Percentiles rank a stretch among this genome's conserved stretches.
These are phyloP conservation scores for Spodoptera litura DNA, from an alignment of 1,140 invertebrate genomes.

Conservation along the genomic window DNA sequence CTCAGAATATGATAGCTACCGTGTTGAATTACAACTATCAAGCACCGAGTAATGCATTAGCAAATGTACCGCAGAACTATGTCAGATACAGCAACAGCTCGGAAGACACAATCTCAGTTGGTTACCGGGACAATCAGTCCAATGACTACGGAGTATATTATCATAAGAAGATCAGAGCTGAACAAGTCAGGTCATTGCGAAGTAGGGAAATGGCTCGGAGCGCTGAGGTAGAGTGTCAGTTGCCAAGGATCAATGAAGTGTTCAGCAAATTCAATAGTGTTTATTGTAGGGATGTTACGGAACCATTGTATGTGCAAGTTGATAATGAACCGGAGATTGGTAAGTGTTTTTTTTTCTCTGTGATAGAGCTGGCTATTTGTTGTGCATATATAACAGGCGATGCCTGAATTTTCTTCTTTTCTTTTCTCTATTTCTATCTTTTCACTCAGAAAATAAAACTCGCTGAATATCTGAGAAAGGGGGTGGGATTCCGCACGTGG, in stretches of 20 bases:
- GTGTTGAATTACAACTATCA: not conserved
- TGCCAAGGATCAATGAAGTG: constrained; percentile 67
- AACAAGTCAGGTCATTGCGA: constrained; percentile 54
- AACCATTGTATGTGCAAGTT: constrained; percentile 71
- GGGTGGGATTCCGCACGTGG: no score
- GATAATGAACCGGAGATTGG: constrained; percentile 61
- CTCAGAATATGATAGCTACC: not conserved
- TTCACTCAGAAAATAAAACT: no score
- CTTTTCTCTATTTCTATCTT: no score
- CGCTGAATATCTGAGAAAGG: no score
- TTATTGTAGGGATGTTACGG: constrained; percentile 51
- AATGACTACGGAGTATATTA: constrained; percentile 57
- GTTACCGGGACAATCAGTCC: constrained; percentile 9
- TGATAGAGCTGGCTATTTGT: no score
- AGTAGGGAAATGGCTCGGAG: constrained; percentile 9
- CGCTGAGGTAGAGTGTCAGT: constrained; percentile 37
- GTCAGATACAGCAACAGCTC: not conserved
- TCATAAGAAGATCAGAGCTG: constrained; percentile 63
- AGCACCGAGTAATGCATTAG: not conserved
- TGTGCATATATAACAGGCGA: not conserved
- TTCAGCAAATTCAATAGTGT: constrained; percentile 63
- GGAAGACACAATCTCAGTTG: constrained; percentile 5
- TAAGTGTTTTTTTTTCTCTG: no score
- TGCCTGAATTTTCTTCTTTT: no score
- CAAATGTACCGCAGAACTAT: not conserved